phyloP scores from a whole-genome alignment of 2,888 invertebrate genomes.

The Sinohyriopsis cumingii region DNA sequence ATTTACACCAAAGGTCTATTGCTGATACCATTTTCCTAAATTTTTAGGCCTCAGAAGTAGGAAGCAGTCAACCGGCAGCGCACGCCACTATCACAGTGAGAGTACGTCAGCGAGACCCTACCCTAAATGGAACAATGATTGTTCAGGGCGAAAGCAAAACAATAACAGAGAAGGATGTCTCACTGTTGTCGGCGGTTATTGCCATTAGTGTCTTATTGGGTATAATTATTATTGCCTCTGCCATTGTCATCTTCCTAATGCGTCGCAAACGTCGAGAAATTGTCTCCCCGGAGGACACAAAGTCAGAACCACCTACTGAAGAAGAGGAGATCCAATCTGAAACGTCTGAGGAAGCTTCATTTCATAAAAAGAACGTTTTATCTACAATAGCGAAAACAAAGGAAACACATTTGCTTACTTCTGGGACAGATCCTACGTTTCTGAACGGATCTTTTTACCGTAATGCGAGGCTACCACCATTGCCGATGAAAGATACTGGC shows the following conservation, averaged over 20 bases:
- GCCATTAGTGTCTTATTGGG: conserved; percentile 19
- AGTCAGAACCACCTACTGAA: conserved; percentile 38
- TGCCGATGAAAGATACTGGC: conserved; percentile 34
- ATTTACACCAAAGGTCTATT: no score
- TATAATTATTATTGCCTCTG: conserved; percentile 12
- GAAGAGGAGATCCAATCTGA: conserved; percentile 37
- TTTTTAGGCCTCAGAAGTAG: no score
- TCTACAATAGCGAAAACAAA: no score
- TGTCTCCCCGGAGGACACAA: conserved; percentile 23
- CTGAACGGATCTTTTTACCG: no score
- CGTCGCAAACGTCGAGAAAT: conserved; percentile 17
- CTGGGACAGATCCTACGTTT: conserved; percentile 5
- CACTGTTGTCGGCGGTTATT: conserved; percentile 31
- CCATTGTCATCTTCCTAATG: no score
- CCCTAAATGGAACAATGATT: conserved; percentile 16
- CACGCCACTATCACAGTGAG: conserved; percentile 22
- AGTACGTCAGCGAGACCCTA: conserved; percentile 17
- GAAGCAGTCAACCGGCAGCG: no score
- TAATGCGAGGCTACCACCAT: conserved; percentile 20
- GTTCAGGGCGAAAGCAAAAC: neutral
- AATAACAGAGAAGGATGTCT: neutral
- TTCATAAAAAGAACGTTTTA: no score
- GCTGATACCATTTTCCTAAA: no score
- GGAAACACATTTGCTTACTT: no score
- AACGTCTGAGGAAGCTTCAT: no score